Base-by-base conservation (phyloP, 1,140 invertebrate species). In the Aphaenogaster floridana region DNA sequence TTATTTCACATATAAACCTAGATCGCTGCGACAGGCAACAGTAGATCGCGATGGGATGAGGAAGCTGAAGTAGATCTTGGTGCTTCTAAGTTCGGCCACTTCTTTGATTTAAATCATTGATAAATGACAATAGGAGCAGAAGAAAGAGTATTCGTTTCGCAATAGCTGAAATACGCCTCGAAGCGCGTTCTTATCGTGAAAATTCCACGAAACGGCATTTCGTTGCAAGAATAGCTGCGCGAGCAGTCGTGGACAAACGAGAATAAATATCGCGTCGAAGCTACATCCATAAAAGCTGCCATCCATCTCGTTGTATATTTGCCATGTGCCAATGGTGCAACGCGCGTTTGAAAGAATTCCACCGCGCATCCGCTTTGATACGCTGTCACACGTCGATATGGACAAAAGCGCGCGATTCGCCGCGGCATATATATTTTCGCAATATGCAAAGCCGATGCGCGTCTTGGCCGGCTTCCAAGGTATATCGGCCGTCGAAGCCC, bases 271-370 rank as follows among this genome's bases (percentile, higher is more conserved):
- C 68, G 28, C 54, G 42, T 34, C 54, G 13, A 36, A 48, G 54
- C 5, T 34, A n/a, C 17, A 15, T 61, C 7, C 68, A 21, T 57
- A 83, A 83, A 83, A 72, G 39, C 54, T 48, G 52, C 21, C 39
- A n/a, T 71, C 48, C 42, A 9, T 74, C 80, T 74, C 42, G 7
- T 83, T 59, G 52, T 61, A 61, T 74, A 74, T 83, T 83, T 72
- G 66, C 21, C n/a, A 36, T 57, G 57, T 45, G 57, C 8, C 63
- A 42, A 42, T 50, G 52, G 21, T 9, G 39, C 15, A 45, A 68
- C 45, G 66, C 17, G 36, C 39, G 11, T 59, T 71, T 48, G 11
- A 83, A 74, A 83, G 39, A 83, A 83, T 74, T 74, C 48, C 63
- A n/a, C 6, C n/a, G 11, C 63, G n/a, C 34, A 48, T 66, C 34